Conservation (phyloP, 2,888 invertebrate species). For the Biston stratarius region DNA sequence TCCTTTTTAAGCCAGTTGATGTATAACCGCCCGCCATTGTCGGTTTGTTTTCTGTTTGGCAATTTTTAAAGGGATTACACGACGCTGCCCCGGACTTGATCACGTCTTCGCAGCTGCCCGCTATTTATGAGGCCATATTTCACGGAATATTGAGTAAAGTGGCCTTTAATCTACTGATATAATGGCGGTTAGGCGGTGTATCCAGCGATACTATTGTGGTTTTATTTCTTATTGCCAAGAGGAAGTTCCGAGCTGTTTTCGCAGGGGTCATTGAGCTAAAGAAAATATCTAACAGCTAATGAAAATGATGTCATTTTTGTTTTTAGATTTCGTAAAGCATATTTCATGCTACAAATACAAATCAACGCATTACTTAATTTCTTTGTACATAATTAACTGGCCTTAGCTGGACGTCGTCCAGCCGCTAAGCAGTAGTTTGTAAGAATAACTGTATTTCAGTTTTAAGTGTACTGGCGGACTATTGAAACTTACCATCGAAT, state of each 20-base stretch:
- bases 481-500: no score
- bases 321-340: no score
- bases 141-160: constrained; percentile 85
- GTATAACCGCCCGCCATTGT: constrained; percentile 74
- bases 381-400: no score
- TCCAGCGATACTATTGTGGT: constrained; percentile 72
- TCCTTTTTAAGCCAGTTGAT: constrained; percentile 78
- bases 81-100: constrained; percentile 68
- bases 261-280: constrained; percentile 22
- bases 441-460: no score
- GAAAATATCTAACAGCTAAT: constrained; percentile 5
- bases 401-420: no score
- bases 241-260: constrained; percentile 60
- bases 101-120: constrained; percentile 79
- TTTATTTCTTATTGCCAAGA: constrained; percentile 71
- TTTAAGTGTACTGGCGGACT: no score
- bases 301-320: neutral
- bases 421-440: no score
- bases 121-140: constrained; percentile 85
- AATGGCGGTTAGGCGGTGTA: constrained; percentile 72
- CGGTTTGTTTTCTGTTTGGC: constrained; percentile 83
- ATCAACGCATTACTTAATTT: no score
- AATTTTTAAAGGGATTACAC: constrained; percentile 85
- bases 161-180: constrained; percentile 85
- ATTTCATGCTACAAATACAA: neutral